Evolutionary conservation across 2,888 invertebrate species (phyloP), one percentile per base, ranked within the genome.

Genomic region (Drosophila villosipedis): DNA sequence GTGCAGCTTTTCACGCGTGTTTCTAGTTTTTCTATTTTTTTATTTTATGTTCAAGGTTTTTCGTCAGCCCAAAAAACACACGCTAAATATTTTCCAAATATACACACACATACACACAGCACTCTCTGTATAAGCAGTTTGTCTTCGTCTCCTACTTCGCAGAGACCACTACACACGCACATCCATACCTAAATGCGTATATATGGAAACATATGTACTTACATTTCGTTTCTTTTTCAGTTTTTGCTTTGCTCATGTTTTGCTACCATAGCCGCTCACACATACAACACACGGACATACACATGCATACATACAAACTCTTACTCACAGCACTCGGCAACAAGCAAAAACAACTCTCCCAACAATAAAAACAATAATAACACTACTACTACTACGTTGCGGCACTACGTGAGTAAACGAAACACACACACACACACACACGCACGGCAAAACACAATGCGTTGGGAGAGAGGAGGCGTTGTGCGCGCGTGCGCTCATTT

Each of bases 231-330:
- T 82, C 80, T 73, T 80, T 80, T 88, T 88, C 73, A 70, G 72
- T 76, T 83, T 86, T 83, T 82, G 82, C 89, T 90, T 90, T 89
- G 77, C 76, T 84, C 78, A 77, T 85, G 85, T 89, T 87, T 91
- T 82, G 84, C 81, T 90, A 85, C 76, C 78, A 65, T 73, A 75
- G 73, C 82, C 76, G 76, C 73, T 73, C 62, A 53, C 80, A 73
- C 33, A 62, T 47, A 60, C 47, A 35, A 35, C 12, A 43, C 31
- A 72, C 58, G 67, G 7, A n/a, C 43, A 50, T 37, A 72, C 50
- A 66, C 39, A 68, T 31, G 59, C 59, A 58, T 58, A 57, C 52
- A 53, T 22, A 61, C 30, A 53, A 66, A 75, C 67, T 69, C 73
- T 54, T 68, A 76, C 77, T 68, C 76, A 78, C 71, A 86, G 81